Percentiles rank a stretch among this genome's conserved stretches.
phyloP scores from a whole-genome alignment of 2,113 vertebrate species.

The Regulus satrapa region DNA sequence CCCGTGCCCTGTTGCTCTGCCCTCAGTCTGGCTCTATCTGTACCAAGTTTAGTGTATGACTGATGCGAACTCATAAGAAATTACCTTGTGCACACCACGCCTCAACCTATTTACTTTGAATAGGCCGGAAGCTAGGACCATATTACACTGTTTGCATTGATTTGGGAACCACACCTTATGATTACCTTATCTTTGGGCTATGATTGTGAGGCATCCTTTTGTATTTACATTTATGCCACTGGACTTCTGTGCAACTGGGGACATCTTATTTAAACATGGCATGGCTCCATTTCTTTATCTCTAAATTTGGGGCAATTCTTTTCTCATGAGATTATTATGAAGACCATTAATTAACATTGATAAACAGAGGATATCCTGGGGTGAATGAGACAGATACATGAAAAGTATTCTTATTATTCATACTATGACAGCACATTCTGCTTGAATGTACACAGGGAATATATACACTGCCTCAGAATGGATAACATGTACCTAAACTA shows the following conservation, averaged over 20 bases:
- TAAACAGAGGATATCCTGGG: not conserved
- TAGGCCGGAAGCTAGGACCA: not conserved
- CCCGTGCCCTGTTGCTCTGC: not conserved
- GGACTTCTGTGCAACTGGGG: not conserved
- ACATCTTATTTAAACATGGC: not conserved
- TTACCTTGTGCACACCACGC: not conserved
- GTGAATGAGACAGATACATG: not conserved
- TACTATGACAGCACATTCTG: not conserved
- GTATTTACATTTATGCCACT: not conserved
- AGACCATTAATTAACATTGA: slow-evolving; percentile 5
- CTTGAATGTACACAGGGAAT: not conserved
- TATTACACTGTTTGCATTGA: not conserved
- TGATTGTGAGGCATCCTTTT: not conserved
- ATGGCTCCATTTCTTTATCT: not conserved
- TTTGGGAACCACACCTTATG: slow-evolving; percentile 26
- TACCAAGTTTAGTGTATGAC: not conserved
- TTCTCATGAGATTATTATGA: not conserved
- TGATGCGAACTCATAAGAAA: not conserved
- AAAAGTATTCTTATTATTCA: not conserved
- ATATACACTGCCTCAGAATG: not conserved
- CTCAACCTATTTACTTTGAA: slow-evolving; percentile 24
- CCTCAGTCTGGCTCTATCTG: not conserved
- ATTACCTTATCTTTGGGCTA: slow-evolving; percentile 59
- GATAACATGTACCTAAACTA: not conserved
- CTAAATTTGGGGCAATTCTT: not conserved